Evolutionary conservation across 2,113 vertebrate species (phyloP).

Genomic region (Lagenorhynchus albirostris): DNA sequence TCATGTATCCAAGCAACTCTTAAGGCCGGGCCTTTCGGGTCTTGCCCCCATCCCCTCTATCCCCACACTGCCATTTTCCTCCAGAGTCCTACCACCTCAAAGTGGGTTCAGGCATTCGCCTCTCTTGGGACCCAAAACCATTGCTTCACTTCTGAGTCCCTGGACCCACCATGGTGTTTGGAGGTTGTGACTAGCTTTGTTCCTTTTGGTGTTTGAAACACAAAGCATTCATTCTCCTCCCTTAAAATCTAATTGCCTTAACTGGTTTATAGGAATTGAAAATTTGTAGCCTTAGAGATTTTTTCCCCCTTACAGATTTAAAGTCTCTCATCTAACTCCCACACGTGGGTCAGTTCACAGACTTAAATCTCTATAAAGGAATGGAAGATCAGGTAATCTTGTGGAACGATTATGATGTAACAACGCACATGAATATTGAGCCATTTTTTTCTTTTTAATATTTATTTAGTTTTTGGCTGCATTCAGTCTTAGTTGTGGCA

Average conservation of each 20-base stretch:
- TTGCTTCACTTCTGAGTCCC: not conserved
- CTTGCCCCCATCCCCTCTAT: not conserved
- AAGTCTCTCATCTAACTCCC: not conserved
- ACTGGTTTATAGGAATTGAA: not conserved
- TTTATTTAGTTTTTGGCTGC: no score
- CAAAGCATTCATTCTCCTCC: not conserved
- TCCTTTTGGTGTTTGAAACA: not conserved
- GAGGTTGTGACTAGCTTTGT: not conserved
- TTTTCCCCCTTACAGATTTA: not conserved
- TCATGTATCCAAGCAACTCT: not conserved
- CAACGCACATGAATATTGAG: no score
- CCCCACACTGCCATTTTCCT: not conserved
- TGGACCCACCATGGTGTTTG: not conserved
- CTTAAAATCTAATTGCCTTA: not conserved
- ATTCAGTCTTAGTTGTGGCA: no score
- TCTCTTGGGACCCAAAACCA: not conserved
- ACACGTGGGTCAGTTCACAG: not conserved
- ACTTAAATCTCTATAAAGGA: not conserved
- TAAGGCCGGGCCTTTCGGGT: not conserved
- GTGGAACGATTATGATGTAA: not conserved
- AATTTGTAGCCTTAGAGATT: not conserved
- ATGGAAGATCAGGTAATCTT: not conserved
- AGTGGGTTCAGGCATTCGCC: not conserved
- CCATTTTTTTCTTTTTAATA: not conserved
- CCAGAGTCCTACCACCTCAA: not conserved